Evolutionary conservation across 2,113 vertebrate species (phyloP), one percentile per base, ranked within the genome.

Genomic region (Solenodon paradoxus): DNA sequence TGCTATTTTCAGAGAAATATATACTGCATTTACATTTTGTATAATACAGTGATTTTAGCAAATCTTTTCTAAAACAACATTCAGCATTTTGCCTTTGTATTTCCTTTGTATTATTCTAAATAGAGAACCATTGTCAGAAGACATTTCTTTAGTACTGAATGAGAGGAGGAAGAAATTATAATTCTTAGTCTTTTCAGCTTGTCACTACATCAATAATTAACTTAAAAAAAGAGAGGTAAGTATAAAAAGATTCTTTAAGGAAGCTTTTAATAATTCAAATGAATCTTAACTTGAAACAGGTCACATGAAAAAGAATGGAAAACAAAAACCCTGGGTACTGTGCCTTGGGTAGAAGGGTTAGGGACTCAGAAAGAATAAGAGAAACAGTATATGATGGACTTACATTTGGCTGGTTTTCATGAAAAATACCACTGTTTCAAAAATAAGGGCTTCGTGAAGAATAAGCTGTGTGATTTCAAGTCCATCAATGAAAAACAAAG

Each of bases 231-330:
- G 93, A 98, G 97, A 98, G 94, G 96, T 96, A 94, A 94, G 80
- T 19, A 0, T 97, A 96, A 98, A 98, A 98, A 98, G 97, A 95
- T 95, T 96, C 97, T 98, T 98, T 98, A 98, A 98, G 98, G 97
- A 98, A 98, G 92, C 96, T 97, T 98, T 98, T 98, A 98, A 98
- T 98, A 98, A 98, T 98, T 98, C 95, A 98, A 97, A 98, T 95
- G 97, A 98, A 95, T 98, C 92, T 98, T 98, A 97, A 97, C 95
- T 97, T 98, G 96, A 98, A 98, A 97, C 78, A 97, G 97, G 96
- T 98, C 96, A 97, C 94, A 91, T 97, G 95, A 97, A 97, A 97
- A 98, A 98, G 95, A 98, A 94, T 92, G 30, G 83, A 96, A 98
- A 98, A 97, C 92, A 97, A 98, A 96, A 98, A 92, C 97, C 84